Evolutionary conservation across 2,797 vertebrate species (phyloP).

Genomic region (Pangasius larnaudii): DNA sequence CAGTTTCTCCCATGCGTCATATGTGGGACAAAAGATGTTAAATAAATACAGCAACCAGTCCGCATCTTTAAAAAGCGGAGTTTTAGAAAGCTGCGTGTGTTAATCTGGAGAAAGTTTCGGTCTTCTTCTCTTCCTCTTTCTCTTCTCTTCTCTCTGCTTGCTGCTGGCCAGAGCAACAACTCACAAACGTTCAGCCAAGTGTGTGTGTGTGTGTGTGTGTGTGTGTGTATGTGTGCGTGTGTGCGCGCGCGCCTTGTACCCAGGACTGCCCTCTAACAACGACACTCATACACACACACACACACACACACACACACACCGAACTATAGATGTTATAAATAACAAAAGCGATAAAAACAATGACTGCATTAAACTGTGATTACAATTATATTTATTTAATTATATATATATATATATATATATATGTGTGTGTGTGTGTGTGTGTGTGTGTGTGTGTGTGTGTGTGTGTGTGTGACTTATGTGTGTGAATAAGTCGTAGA

Average conservation of each 20-base stretch:
- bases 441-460: too few relatives aligned
- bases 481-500: too few relatives aligned
- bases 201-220: conserved; percentile 51
- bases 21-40: background rate
- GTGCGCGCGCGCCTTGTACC: background rate
- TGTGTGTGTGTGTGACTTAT: too few relatives aligned
- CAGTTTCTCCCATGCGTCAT: background rate
- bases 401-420: too few relatives aligned
- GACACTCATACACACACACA: background rate
- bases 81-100: background rate
- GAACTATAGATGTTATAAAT: background rate
- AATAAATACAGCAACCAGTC: background rate
- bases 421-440: too few relatives aligned
- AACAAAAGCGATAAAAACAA: background rate
- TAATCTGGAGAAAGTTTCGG: too few relatives aligned
- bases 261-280: conserved; percentile 22
- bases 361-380: background rate
- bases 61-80: background rate
- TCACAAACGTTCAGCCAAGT: conserved; percentile 40
- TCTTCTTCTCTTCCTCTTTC: background rate
- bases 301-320: background rate
- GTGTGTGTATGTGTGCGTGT: conserved; percentile 19
- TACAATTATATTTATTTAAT: background rate
- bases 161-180: conserved; percentile 44
- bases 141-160: background rate